Evolutionary conservation across 1,140 invertebrate species (phyloP).

Genomic region (Drosophila aff.): DNA sequence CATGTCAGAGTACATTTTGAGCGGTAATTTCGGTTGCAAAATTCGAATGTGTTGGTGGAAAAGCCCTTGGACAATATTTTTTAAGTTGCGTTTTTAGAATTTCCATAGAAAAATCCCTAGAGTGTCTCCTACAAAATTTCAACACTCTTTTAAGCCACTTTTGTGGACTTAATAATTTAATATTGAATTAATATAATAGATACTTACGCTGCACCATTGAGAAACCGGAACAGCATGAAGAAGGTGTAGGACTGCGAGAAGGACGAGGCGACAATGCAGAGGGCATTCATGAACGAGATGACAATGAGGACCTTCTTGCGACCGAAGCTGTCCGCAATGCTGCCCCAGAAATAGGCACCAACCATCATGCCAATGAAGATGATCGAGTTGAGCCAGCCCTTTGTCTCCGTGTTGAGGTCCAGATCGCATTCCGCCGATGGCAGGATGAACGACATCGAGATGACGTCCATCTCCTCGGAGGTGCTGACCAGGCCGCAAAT

Average conservation of each 20-base stretch:
- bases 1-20: not conserved
- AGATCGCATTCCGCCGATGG: constrained; percentile 97
- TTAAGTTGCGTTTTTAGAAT: not conserved
- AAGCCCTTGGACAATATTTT: not conserved
- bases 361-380: constrained; percentile 97
- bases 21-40: not conserved
- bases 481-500: constrained; percentile 97
- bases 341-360: constrained; percentile 96
- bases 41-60: not conserved
- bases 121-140: no score
- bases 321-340: constrained; percentile 94
- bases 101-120: not conserved
- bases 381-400: constrained; percentile 95
- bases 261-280: constrained; percentile 94
- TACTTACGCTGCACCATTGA: constrained; percentile 96
- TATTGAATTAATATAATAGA: no score
- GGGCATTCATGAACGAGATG: constrained; percentile 94
- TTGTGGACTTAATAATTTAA: not conserved
- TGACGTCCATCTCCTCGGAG: constrained; percentile 97
- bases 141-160: not conserved
- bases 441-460: constrained; percentile 97
- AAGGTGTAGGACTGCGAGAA: constrained; percentile 94
- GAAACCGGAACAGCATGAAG: constrained; percentile 95
- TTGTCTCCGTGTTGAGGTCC: constrained; percentile 92
- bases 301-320: constrained; percentile 94